Base-by-base conservation (phyloP, 2,888 invertebrate species). In the Lissocephala sabroskyi region DNA sequence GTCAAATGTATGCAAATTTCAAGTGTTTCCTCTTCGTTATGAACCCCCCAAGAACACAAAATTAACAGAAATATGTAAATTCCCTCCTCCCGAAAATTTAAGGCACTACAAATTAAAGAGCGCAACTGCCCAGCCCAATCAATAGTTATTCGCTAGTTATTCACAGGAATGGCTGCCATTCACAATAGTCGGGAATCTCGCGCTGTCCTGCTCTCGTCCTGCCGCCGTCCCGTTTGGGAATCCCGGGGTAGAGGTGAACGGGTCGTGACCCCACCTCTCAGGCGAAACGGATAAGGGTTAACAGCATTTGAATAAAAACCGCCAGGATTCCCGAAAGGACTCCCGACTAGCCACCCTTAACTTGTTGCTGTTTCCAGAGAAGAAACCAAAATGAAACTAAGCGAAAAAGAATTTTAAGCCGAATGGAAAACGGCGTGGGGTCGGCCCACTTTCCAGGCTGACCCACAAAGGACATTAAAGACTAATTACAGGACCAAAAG, bases 21-120 rank as follows among this genome's bases (percentile, higher is more conserved):
- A 80, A 80, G 80, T 79, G 79, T 79, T 81, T 80, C 81, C 80
- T 80, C 77, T 79, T 79, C 79, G 74, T 81, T 80, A 79, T 70
- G 71, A 79, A 74, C 79, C 77, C 60, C 76, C 77, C 78, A 79
- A 77, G 60, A 65, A 75, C 75, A 75, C 56, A 79, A 79, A 80
- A 81, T 79, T 79, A 81, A 79, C 80, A 79, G 66, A 79, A 80
- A 79, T 79, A 79, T 79, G 79, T 65, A 79, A 79, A 81, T 79
- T 77, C 68, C 65, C 64, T 59, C 68, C 71, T 55, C 79, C 13
- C 7, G 7, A 35, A 6, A 35, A 30, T 11, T n/a, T 29, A 33
- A 33, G 33, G 13, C 14, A 33, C 33, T n/a, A 33, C 14, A 3
- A 33, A 3, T n/a, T n/a, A n/a, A n/a, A n/a, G n/a, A n/a, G n/a